Evolutionary conservation across 2,888 invertebrate species (phyloP).

Genomic region (Drosophila affinis): DNA sequence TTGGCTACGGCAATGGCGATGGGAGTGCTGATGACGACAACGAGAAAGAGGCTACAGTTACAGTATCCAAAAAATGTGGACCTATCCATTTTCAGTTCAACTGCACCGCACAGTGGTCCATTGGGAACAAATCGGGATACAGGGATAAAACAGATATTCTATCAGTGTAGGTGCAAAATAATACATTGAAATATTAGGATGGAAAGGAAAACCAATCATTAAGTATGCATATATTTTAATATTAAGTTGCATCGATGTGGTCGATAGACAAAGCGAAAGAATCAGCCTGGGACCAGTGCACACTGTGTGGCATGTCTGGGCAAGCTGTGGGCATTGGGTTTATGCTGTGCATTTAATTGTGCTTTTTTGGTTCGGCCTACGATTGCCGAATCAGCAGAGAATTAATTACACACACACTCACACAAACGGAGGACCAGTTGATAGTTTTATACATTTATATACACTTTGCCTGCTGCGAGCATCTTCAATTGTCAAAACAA

Average conservation of each 20-base stretch:
- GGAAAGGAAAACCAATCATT: no score
- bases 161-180: no score
- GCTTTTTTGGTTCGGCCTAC: conserved; percentile 60
- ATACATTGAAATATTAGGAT: no score
- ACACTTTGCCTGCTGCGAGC: conserved; percentile 50
- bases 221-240: no score
- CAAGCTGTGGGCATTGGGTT: conserved; percentile 23
- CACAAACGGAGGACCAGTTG: conserved; percentile 28
- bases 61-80: conserved; percentile 32
- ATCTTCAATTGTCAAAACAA: conserved; percentile 77
- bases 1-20: conserved; percentile 63
- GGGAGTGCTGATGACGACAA: conserved; percentile 44
- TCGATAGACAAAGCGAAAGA: background rate
- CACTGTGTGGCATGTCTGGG: conserved; percentile 14
- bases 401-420: conserved; percentile 70
- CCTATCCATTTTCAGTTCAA: conserved; percentile 33
- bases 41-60: conserved; percentile 25
- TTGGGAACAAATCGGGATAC: no score
- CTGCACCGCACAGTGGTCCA: conserved; percentile 16
- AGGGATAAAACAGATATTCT: no score
- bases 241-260: no score
- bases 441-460: conserved; percentile 67
- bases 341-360: conserved; percentile 58
- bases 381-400: conserved; percentile 69
- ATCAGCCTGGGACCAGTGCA: conserved; percentile 6